Evolutionary conservation across 2,888 invertebrate species (phyloP).

Genomic region (Epinotia nisella): DNA sequence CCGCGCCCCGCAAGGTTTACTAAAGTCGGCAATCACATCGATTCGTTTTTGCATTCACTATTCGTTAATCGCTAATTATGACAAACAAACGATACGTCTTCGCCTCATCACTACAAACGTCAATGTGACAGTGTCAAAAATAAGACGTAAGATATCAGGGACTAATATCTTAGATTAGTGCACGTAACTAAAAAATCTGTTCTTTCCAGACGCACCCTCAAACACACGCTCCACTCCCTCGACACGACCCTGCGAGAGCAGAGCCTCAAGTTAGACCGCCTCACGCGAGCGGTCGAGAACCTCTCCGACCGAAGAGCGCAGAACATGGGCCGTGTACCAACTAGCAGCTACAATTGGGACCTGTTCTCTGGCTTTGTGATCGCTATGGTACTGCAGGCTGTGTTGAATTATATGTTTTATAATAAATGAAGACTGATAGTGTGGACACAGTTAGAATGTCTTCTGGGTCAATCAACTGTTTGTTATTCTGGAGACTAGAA

Average conservation of each 20-base stretch:
- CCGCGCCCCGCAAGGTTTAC: too few relatives aligned
- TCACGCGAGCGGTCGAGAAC: slow-evolving; percentile 63
- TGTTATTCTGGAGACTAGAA: too few relatives aligned
- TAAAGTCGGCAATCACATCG: too few relatives aligned
- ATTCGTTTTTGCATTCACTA: too few relatives aligned
- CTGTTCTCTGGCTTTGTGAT: slow-evolving; percentile 72
- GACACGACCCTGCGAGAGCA: slow-evolving; percentile 82
- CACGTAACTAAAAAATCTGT: background rate
- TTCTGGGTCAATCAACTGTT: too few relatives aligned
- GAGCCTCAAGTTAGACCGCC: slow-evolving; percentile 72
- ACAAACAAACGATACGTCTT: too few relatives aligned
- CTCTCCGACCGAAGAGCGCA: slow-evolving; percentile 55
- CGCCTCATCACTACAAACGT: too few relatives aligned
- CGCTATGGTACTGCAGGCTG: slow-evolving; percentile 71
- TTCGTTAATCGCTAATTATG: too few relatives aligned
- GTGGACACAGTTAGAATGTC: slow-evolving; percentile 15
- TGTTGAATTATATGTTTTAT: slow-evolving; percentile 74
- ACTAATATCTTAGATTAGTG: too few relatives aligned
- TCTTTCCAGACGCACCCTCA: slow-evolving; percentile 71
- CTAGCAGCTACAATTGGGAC: slow-evolving; percentile 68
- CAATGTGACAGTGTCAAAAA: too few relatives aligned
- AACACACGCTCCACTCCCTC: slow-evolving; percentile 76
- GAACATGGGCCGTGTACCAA: slow-evolving; percentile 58
- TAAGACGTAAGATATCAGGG: too few relatives aligned
- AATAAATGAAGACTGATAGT: slow-evolving; percentile 70